A percentile compares a stretch with the other conserved stretches of the same genome.
Evolutionary conservation across 2,888 invertebrate species (phyloP).

Genomic region (Brachypterus glaber): DNA sequence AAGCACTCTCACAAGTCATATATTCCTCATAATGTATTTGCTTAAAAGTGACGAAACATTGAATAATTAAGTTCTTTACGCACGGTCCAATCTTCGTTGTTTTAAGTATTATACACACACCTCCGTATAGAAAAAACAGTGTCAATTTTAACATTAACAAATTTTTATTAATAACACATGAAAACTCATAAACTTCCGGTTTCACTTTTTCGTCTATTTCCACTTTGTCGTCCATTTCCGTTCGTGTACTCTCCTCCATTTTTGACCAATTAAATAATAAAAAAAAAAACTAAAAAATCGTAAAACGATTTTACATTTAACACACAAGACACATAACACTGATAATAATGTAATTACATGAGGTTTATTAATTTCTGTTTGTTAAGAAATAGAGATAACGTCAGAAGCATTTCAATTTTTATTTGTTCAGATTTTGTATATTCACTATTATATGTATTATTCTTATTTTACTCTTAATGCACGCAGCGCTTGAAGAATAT

Average conservation of each 20-base stretch:
- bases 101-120: no score
- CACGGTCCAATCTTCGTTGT: no score
- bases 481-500: no score
- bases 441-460: no score
- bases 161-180: slow-evolving; percentile 62
- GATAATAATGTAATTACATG: slow-evolving; percentile 11
- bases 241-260: no score
- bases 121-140: slow-evolving; percentile 74
- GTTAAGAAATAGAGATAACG: slow-evolving; percentile 20
- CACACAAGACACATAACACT: slow-evolving; percentile 11
- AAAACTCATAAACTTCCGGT: slow-evolving; percentile 15
- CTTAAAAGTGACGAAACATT: not conserved
- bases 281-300: slow-evolving; percentile 14
- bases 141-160: slow-evolving; percentile 73
- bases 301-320: slow-evolving; percentile 1
- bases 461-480: no score
- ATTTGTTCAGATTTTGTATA: not conserved
- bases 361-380: slow-evolving; percentile 21
- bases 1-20: no score
- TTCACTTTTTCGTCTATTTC: slow-evolving; percentile 39
- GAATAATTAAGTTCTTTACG: slow-evolving; percentile 1
- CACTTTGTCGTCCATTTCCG: slow-evolving; percentile 41
- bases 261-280: slow-evolving; percentile 26
- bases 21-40: no score
- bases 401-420: slow-evolving; percentile 10